Evolutionary conservation across 1,140 invertebrate genomes (phyloP).

Genomic region (Teleogryllus occipitalis): DNA sequence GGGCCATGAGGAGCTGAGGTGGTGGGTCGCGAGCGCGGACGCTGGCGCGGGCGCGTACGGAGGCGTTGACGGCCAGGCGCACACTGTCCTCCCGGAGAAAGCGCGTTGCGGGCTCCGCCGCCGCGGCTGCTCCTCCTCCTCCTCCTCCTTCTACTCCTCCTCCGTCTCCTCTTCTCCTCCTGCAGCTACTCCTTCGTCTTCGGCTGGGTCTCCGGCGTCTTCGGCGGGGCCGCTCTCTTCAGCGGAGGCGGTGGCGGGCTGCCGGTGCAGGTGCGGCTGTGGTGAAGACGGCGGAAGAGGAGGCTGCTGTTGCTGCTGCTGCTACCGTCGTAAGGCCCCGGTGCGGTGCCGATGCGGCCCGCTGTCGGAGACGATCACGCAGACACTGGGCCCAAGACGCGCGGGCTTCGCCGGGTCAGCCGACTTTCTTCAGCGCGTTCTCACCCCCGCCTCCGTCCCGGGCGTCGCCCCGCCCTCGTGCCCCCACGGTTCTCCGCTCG

Average conservation of each 20-base stretch:
- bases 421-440: neutral
- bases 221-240: no score
- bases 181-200: no score
- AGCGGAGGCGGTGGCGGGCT: no score
- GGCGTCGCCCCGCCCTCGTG: no score
- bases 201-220: no score
- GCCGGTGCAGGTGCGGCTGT: neutral
- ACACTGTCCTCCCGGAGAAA: neutral
- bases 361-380: neutral
- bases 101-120: neutral
- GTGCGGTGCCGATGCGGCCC: neutral
- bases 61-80: no score
- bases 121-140: neutral
- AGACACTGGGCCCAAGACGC: neutral
- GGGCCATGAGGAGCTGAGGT: neutral
- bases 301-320: no score
- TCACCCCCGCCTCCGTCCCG: neutral
- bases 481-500: neutral
- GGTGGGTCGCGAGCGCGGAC: neutral
- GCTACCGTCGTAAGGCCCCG: no score
- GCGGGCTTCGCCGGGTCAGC: neutral
- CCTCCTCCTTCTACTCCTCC: neutral
- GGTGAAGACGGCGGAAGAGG: neutral
- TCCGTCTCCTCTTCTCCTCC: no score
- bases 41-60: neutral